Evolutionary conservation across 2,113 vertebrate genomes (phyloP), one percentile per base, ranked within the genome.

Genomic region (Hippopotamus amphibius): DNA sequence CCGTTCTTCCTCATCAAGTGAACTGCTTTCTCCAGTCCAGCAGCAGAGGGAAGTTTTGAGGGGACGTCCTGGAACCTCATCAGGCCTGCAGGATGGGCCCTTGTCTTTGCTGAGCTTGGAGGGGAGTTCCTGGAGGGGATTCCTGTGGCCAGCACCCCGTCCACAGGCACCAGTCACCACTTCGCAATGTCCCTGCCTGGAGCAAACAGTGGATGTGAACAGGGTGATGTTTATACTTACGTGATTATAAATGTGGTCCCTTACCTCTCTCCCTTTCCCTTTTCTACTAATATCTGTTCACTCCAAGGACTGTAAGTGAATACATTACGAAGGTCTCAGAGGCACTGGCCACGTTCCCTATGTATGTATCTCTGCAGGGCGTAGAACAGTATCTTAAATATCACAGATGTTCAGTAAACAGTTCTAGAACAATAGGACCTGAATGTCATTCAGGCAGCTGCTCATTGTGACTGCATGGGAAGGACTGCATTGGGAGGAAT

Each of bases 381-480:
- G 16, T 30, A 26, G 50, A 74, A 74, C 9, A 48, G 21, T 14
- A 17, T 21, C 68, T 76, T 63, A 10, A 59, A 53, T 33, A 50
- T 33, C 66, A 76, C 1, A 43, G 53, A 65, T 11, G 9, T 59
- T 81, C 43, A 15, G 53, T 9, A 81, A 82, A 41, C 71, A 66
- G 55, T 93, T 74, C 82, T 63, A 46, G 74, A 48, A 66, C 0
- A 2, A 63, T 4, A 43, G 68, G 66, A 26, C 11, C 37, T 41
- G 72, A 37, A 0, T 21, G 4, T 16, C 5, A 4, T 57, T 61
- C 28, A 5, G 3, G 55, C 0, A 15, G 21, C 59, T 21, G 1
- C 43, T 74, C 37, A 0, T 19, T 53, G 6, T 0, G 80, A n/a
- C 14, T 15, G n/a, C 16, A 1, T 0, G 10, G 86, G 33, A 81